Base-by-base conservation (phyloP, 2,797 vertebrate species). In the Parauchenoglanis punctatus region DNA sequence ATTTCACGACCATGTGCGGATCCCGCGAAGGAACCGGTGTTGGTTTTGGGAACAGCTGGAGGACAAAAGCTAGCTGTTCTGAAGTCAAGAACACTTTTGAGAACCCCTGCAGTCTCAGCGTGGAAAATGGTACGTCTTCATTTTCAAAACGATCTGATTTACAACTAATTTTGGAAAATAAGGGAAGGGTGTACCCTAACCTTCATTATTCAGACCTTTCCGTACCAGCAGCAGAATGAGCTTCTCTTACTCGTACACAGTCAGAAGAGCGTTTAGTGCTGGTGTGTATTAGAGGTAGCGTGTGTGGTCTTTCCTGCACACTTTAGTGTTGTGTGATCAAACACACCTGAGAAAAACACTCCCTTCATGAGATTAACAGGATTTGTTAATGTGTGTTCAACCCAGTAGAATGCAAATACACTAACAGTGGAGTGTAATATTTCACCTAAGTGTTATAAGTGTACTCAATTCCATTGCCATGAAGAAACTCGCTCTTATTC, bases 1-100 rank as follows among this genome's bases (percentile, higher is more conserved):
- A 95, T 87, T 95, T 95, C 75, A 91, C 92, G 0, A 92, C 92
- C 59, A 90, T 92, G 83, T 93, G 93, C 12, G 95, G 95, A 6
- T 90, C 95, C 31, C 87, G 76, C 25, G 94, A 95, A 40, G 94
- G 94, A 86, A 96, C 94, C 0, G 90, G 93, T 3, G 84, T 91
- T 4, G 92, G 94, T 44, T 96, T 96, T 77, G 95, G 87, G 54
- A 96, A 95, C 93, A 94, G 93, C 89, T 95, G 94, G 94, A 95
- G 92, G 90, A 92, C 92, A 4, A 91, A 81, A 63, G 93, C 91
- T 3, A 88, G 44, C 87, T 96, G 95, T 70, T 87, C 88, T 1
- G 91, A 95, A 59, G 86, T 94, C 44, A 93, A 89, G 85, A 93
- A 61, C 52, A 92, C 17, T 87, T 94, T 93, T 88, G 92, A 93